Evolutionary conservation across 2,888 invertebrate species (phyloP).

Genomic region (Blastobasis adustella): DNA sequence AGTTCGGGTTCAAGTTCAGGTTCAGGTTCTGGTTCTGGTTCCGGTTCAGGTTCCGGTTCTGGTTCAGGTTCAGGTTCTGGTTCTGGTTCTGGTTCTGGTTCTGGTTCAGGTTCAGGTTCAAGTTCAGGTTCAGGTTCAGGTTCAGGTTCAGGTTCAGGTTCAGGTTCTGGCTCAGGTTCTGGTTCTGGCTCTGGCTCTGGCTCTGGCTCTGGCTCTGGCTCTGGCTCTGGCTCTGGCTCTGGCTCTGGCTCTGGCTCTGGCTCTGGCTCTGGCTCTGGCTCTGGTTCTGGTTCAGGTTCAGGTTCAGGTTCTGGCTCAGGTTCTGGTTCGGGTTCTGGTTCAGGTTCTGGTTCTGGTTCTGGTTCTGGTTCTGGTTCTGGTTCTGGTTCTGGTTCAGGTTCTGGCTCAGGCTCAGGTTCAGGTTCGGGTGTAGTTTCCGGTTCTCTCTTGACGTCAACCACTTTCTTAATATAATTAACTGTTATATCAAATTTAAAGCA

Average conservation of each 20-base stretch:
- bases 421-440: background rate
- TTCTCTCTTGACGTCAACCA: background rate
- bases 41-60: background rate
- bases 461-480: background rate
- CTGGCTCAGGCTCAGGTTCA: background rate
- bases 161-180: background rate
- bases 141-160: background rate
- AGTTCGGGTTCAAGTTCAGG: background rate
- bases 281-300: background rate
- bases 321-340: background rate
- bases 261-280: background rate
- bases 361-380: background rate
- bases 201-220: background rate
- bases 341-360: background rate
- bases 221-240: background rate
- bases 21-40: background rate
- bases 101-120: background rate
- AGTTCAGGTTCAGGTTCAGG: constrained; percentile 2
- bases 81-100: constrained; percentile 5
- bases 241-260: background rate
- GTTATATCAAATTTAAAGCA: constrained; percentile 9
- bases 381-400: background rate
- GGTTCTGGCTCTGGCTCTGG: background rate
- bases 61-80: background rate
- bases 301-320: background rate